Base-by-base conservation (phyloP, 2,113 vertebrate genomes). In the Procavia capensis region DNA sequence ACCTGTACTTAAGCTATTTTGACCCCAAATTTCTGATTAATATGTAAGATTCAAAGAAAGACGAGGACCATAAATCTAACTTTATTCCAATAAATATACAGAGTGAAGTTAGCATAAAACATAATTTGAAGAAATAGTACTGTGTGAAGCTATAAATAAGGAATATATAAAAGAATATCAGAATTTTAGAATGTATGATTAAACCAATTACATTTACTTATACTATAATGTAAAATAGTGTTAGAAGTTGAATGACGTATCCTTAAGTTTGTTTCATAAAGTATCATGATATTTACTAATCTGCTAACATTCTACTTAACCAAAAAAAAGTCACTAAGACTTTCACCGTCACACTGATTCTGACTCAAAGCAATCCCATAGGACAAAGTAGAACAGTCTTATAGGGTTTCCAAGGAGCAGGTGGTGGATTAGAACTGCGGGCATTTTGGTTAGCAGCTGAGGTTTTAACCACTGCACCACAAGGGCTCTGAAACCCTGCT, bases 11-110 rank as follows among this genome's bases (percentile, higher is more conserved):
- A 94, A 39, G 13, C 61, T 90, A 76, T 27, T 78, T 5, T 88
- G 50, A 68, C 39, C 24, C 41, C 45, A 89, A 47, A 72, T 93
- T 87, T 90, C 59, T 96, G 61, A 81, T 83, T 83, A 63, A 85
- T 90, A 36, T 64, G n/a, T 50, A 57, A 93, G 47, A 54, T 50
- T 20, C n/a, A 57, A 84, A 92, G 36, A 59, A 31, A 91, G 45
- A 66, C 83, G 5, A 87, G 34, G 41, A 50, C 14, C 74, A 45
- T 68, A 85, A 47, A 68, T 57, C 47, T 85, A 81, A 88, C 70
- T 34, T 19, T 72, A 93, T 81, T 79, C 14, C 45, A 87, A 22
- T 89, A 85, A 92, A 54, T 78, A 27, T 7, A 70, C 36, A 34
- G 84, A 57, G 83, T 70, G 17, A 89, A 64, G 29, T 84, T 81